Conservation (phyloP, 2,797 vertebrate species). For the Ctenochaetus hawaiiensis region DNA sequence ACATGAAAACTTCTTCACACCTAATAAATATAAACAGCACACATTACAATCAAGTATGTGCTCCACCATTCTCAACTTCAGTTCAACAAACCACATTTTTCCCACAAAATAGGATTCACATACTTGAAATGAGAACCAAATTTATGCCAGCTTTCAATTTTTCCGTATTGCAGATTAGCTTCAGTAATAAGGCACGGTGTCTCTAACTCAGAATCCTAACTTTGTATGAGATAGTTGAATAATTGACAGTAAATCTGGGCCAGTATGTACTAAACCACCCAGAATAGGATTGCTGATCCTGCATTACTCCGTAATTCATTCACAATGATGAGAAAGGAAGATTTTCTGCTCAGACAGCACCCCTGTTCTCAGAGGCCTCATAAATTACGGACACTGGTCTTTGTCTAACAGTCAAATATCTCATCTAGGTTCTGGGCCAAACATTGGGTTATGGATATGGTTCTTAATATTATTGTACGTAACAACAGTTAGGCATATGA, state of each 20-base stretch:
- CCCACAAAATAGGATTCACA: background rate
- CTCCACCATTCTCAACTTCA: background rate
- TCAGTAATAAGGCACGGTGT: conserved; percentile 21
- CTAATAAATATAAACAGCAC: conserved; percentile 21
- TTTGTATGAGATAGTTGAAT: conserved; percentile 37
- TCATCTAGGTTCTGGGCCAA: background rate
- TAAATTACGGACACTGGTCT: conserved; percentile 30
- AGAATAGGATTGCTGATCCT: conserved; percentile 70
- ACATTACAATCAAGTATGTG: background rate
- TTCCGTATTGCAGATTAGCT: conserved; percentile 29
- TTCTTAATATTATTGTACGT: background rate
- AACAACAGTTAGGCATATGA: background rate
- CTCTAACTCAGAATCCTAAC: conserved; percentile 37
- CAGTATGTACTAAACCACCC: conserved; percentile 47
- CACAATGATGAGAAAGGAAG: conserved; percentile 43
- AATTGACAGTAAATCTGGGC: conserved; percentile 66
- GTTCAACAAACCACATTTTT: conserved; percentile 1
- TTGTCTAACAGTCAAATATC: conserved; percentile 19
- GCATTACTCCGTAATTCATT: conserved; percentile 65
- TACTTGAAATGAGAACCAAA: conserved; percentile 11
- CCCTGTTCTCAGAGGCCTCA: conserved; percentile 40
- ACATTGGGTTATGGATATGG: background rate
- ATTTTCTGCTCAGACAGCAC: conserved; percentile 68
- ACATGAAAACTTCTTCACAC: conserved; percentile 24
- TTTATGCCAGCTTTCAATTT: conserved; percentile 7